Conservation (phyloP, 2,888 invertebrate species). For the Flexamia atlantica region DNA sequence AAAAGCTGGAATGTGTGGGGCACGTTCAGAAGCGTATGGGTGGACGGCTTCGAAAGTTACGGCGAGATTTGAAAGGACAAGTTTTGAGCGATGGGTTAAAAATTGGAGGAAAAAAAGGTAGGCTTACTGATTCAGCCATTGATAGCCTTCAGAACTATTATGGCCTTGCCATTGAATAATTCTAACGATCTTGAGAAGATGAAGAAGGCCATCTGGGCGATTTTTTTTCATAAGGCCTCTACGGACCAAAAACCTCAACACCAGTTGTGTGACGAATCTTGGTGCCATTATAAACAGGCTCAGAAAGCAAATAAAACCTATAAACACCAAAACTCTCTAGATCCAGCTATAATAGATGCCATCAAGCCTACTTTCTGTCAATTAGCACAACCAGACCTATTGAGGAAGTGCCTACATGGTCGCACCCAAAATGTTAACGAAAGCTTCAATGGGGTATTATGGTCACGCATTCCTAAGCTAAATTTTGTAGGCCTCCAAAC, state of each 20-base stretch:
- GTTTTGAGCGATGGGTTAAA: constrained; percentile 12
- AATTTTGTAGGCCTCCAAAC: constrained; percentile 26
- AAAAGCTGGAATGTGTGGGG: constrained; percentile 43
- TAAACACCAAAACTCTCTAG: not conserved
- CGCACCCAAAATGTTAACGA: constrained; percentile 39
- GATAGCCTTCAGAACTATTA: constrained; percentile 69
- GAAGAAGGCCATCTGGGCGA: constrained; percentile 61
- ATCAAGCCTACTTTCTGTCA: constrained; percentile 1
- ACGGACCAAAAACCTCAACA: constrained; percentile 69
- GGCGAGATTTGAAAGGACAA: constrained; percentile 17
- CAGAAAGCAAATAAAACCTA: not conserved
- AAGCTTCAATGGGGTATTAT: constrained; percentile 5
- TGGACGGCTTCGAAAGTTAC: constrained; percentile 43
- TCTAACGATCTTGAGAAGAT: constrained; percentile 68
- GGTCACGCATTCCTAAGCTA: constrained; percentile 15
- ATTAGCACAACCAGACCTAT: not conserved
- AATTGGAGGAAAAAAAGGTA: constrained; percentile 17
- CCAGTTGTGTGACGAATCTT: constrained; percentile 68
- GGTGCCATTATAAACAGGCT: constrained; percentile 69
- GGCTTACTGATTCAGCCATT: constrained; percentile 68
- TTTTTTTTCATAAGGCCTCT: constrained; percentile 68
- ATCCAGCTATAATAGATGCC: not conserved
- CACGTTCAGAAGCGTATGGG: constrained; percentile 44
- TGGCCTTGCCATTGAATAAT: constrained; percentile 70
- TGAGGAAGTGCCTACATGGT: constrained; percentile 20